phyloP scores from a whole-genome alignment of 92 coral and sea anemone genomes.

The Montipora capitata region DNA sequence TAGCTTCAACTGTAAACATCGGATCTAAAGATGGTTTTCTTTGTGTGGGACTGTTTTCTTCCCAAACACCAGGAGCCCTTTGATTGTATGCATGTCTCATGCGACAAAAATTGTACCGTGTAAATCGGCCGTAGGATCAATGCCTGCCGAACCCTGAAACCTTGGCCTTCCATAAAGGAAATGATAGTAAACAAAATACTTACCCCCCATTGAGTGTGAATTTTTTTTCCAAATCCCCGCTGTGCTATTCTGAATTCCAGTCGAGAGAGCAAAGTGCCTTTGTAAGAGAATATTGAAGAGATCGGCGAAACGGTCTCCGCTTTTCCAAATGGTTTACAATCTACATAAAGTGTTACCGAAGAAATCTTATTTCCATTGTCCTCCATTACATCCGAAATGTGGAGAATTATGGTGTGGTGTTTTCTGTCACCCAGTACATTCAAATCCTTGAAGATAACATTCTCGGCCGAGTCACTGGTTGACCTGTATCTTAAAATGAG shows the following conservation, averaged over 20 bases:
- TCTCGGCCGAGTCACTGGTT: conserved; percentile 60
- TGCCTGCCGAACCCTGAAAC: no score
- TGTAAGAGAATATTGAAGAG: conserved; percentile 85
- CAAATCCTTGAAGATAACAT: conserved; percentile 61
- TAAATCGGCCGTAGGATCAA: no score
- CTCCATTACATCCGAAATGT: conserved; percentile 53
- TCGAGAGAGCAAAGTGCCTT: conserved; percentile 79
- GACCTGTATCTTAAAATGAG: conserved; percentile 78
- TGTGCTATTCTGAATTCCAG: conserved; percentile 94
- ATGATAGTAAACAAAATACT: not conserved
- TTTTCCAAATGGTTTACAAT: conserved; percentile 79
- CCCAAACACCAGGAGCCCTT: no score
- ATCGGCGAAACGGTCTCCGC: conserved; percentile 74
- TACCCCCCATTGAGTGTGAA: conserved; percentile 81
- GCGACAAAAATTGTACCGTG: no score
- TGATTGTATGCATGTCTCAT: no score
- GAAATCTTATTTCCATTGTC: conserved; percentile 78
- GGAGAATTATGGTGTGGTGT: conserved; percentile 71
- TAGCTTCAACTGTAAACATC: no score
- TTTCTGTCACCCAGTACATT: conserved; percentile 49
- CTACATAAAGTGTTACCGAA: conserved; percentile 82
- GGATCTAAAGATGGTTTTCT: no score
- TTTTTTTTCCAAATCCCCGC: conserved; percentile 56
- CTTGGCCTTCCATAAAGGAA: no score
- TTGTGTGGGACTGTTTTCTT: no score